Conservation (phyloP, 2,113 vertebrate species). For the Chlamydotis undulata region DNA sequence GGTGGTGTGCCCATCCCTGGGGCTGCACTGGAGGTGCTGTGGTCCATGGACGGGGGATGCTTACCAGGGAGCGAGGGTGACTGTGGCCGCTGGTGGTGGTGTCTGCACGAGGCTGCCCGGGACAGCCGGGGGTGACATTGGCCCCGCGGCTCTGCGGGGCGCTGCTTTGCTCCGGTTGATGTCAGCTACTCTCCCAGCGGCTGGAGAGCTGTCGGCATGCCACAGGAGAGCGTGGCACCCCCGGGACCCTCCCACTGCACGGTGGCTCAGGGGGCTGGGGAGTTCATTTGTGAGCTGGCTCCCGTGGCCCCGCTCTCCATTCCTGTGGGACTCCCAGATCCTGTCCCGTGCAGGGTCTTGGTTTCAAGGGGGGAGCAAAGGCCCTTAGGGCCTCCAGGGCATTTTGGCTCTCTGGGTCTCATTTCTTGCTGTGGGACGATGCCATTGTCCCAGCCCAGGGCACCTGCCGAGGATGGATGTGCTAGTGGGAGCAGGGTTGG, state of each 20-base stretch:
- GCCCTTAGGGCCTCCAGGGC: not conserved
- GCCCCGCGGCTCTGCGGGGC: accelerated
- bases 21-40: accelerated
- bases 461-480: accelerated
- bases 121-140: not conserved
- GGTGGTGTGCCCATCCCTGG: not conserved
- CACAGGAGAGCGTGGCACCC: accelerated
- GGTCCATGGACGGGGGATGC: not conserved
- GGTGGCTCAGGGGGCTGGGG: accelerated
- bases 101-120: not conserved
- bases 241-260: accelerated
- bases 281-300: not conserved
- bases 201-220: not conserved
- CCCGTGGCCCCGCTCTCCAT: accelerated
- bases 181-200: not conserved
- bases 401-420: not conserved
- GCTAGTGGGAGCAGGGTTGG: not conserved
- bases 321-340: not conserved
- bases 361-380: not conserved
- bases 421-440: not conserved
- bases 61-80: not conserved
- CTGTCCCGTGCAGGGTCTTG: not conserved
- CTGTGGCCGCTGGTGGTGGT: not conserved
- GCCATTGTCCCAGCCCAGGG: not conserved
- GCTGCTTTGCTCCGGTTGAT: not conserved